Conservation (phyloP, 2,888 invertebrate species). For the Acleris laterana region DNA sequence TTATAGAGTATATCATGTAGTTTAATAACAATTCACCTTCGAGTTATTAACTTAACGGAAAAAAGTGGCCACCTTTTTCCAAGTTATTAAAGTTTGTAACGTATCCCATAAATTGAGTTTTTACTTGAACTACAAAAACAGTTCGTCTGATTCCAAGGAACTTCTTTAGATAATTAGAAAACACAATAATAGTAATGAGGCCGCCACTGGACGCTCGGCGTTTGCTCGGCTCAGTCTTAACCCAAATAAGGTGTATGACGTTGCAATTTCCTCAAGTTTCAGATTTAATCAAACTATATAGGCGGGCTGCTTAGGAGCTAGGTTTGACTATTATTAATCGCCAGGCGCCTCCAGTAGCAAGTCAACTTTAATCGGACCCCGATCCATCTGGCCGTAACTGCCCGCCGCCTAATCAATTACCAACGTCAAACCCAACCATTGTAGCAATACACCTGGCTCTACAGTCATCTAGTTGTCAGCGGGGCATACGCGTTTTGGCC, state of each 20-base stretch:
- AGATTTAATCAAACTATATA: constrained; percentile 1
- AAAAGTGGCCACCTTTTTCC: too few species aligned
- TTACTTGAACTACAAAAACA: too few species aligned
- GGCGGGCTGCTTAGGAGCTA: not conserved
- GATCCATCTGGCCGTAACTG: constrained; percentile 28
- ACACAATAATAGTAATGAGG: too few species aligned
- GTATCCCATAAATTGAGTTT: too few species aligned
- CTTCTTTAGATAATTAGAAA: too few species aligned
- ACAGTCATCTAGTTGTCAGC: not conserved
- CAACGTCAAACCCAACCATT: constrained; percentile 14
- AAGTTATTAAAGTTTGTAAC: too few species aligned
- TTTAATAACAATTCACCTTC: too few species aligned
- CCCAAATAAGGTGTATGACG: not conserved
- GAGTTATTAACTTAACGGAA: too few species aligned
- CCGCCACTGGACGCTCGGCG: too few species aligned
- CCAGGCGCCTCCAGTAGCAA: constrained; percentile 22
- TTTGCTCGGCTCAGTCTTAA: too few species aligned
- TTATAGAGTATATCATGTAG: too few species aligned
- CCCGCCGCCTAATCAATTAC: constrained; percentile 33
- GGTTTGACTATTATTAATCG: constrained; percentile 15
- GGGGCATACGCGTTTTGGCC: constrained; percentile 13
- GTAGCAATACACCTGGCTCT: constrained; percentile 6
- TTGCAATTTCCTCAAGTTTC: not conserved
- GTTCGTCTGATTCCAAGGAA: too few species aligned
- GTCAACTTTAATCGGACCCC: constrained; percentile 30